phyloP scores from a whole-genome alignment of 2,113 vertebrate genomes.

The Phyllostomus hastatus region DNA sequence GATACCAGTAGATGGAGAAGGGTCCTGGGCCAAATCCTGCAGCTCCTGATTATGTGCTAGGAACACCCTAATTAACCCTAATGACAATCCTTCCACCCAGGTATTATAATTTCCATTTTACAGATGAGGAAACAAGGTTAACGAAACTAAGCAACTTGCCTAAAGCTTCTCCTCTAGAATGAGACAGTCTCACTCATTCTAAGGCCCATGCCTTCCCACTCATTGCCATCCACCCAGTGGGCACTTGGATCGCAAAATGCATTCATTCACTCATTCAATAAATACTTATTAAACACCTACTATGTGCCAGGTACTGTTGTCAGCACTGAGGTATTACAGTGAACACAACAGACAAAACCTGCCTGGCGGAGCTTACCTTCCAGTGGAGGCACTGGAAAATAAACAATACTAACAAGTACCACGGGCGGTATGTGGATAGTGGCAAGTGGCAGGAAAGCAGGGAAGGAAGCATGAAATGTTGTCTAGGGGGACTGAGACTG shows the following conservation, averaged over 20 bases:
- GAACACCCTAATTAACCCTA: not conserved
- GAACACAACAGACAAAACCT: not conserved
- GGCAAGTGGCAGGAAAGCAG: not conserved
- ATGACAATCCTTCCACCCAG: not conserved
- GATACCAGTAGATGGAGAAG: not conserved
- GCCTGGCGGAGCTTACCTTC: not conserved
- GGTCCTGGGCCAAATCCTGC: not conserved
- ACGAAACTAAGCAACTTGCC: not conserved
- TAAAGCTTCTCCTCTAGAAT: not conserved
- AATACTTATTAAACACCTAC: not conserved
- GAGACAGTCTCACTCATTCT: not conserved
- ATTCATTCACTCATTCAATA: not conserved
- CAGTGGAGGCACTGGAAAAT: not conserved
- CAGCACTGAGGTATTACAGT: not conserved
- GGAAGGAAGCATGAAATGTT: not conserved
- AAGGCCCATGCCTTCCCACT: not conserved
- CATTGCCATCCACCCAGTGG: not conserved
- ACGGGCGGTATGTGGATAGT: not conserved
- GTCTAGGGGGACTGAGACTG: not conserved
- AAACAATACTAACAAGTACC: not conserved
- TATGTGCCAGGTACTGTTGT: not conserved
- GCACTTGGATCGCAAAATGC: not conserved
- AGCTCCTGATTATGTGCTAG: not conserved
- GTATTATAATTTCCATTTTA: not conserved
- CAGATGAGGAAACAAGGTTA: not conserved